Percentiles rank a stretch among this genome's conserved stretches.
Conservation (phyloP, 2,113 vertebrate genomes). For the Notarius quadriscutis region DNA sequence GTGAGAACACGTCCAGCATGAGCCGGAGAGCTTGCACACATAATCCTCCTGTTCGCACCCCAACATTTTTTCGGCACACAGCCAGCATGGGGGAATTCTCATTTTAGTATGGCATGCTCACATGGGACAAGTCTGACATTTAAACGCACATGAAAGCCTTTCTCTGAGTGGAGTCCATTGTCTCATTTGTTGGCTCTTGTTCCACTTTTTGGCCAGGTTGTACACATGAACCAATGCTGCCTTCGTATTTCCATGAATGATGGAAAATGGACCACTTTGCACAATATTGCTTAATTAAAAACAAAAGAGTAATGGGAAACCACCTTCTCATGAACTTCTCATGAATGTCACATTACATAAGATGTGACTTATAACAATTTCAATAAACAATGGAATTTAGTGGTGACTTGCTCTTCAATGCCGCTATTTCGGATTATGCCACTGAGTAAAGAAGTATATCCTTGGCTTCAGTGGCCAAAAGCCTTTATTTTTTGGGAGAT, state of each 20-base stretch:
- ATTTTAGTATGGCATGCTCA: conserved; percentile 35
- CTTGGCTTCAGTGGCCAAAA: background rate
- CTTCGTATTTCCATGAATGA: background rate
- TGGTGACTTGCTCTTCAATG: background rate
- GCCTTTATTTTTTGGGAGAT: background rate
- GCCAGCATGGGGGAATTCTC: conserved; percentile 47
- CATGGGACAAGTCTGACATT: conserved; percentile 40
- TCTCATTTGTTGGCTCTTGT: conserved; percentile 5
- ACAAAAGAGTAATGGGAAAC: background rate
- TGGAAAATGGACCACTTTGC: conserved; percentile 11
- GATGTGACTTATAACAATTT: background rate
- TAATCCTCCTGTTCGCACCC: conserved; percentile 35
- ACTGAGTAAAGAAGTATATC: background rate
- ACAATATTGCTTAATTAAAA: conserved; percentile 2
- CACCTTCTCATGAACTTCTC: too few species aligned
- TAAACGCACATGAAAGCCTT: conserved; percentile 43
- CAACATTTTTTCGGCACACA: conserved; percentile 40
- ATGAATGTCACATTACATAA: background rate
- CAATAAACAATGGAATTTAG: background rate
- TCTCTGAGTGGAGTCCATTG: conserved; percentile 36
- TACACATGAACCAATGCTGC: conserved; percentile 29
- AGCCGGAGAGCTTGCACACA: conserved; percentile 22
- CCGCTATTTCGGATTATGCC: background rate
- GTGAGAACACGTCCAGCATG: conserved; percentile 20
- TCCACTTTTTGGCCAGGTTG: conserved; percentile 14